Base-by-base conservation (phyloP, 2,113 vertebrate genomes). In the Eupsittula cactorum region DNA sequence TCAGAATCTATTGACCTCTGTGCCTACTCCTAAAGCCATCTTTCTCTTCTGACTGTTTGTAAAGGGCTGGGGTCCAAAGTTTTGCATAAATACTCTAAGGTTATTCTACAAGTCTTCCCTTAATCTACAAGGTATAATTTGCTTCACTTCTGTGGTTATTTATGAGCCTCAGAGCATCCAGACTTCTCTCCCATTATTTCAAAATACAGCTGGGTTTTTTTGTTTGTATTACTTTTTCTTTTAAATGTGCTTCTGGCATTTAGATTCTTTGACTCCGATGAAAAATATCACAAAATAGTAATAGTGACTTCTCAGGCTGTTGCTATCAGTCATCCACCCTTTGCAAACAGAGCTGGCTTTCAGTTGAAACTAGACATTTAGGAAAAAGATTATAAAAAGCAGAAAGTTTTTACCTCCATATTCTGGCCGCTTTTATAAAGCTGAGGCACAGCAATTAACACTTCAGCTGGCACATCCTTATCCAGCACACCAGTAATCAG, bases 401-500 rank as follows among this genome's bases (percentile, higher is more conserved):
- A 50, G 49, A 17, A 79, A 24, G 7, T 19, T 53, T 75, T 96
- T 96, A 99, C 99, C 99, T 99, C 98, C 42, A 98, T 99, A 95
- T 98, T 99, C 97, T 99, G 99, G 37, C 99, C 99, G 1, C 98
- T 99, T 97, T 93, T 98, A 77, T 99, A 99, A 96, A 99, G 99
- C 91, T 99, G 98, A 85, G 99, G 99, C 96, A 98, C 93, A 71
- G 97, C 97, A 84, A 99, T 98, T 71, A 99, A 97, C 29, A 98
- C 97, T 47, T 98, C 97, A 28, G 98, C 98, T 3, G 99, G 98
- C 76, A 99, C 98, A 1, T 99, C 98, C 94, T 99, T 99, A 97
- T 99, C 99, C 94, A 99, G 98, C 44, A 99, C 99, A 86, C 99
- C 99, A 63, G 99, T 99, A 97, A 99, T 97, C 60, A 99, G 98